Evolutionary conservation across 1,140 invertebrate species (phyloP).

Genomic region (Chrysopa pallens): DNA sequence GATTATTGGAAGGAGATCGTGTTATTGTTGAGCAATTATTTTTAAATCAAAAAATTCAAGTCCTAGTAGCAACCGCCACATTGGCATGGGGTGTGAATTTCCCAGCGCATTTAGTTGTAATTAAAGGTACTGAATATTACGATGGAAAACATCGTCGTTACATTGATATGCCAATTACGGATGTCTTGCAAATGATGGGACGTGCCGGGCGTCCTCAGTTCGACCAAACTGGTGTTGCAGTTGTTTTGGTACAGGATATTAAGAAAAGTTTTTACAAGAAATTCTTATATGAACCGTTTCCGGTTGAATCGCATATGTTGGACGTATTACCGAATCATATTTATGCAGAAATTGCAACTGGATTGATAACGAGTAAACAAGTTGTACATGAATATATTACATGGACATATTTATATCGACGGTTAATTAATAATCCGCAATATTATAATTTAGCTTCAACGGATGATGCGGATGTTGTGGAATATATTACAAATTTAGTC

Average conservation of each 20-base stretch:
- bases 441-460: conserved; percentile 75
- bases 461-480: conserved; percentile 54
- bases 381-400: conserved; percentile 94
- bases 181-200: conserved; percentile 98
- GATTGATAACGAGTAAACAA: conserved; percentile 82
- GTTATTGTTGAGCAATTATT: conserved; percentile 89
- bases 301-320: conserved; percentile 89
- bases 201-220: conserved; percentile 88
- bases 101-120: conserved; percentile 78
- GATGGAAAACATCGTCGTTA: conserved; percentile 94
- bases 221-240: conserved; percentile 87
- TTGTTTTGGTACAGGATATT: conserved; percentile 92
- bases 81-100: conserved; percentile 99
- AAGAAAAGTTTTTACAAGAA: conserved; percentile 99
- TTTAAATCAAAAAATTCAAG: conserved; percentile 94
- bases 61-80: conserved; percentile 94
- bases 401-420: conserved; percentile 95
- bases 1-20: conserved; percentile 79
- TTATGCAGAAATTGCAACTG: conserved; percentile 94
- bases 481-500: conserved; percentile 55
- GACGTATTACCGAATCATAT: conserved; percentile 88
- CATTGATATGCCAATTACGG: conserved; percentile 98
- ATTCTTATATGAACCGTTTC: conserved; percentile 98
- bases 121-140: conserved; percentile 83
- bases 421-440: conserved; percentile 70